A percentile compares a stretch with the other conserved stretches of the same genome.
phyloP scores from a whole-genome alignment of 2,888 invertebrate genomes.

The Pachycephus smyrnensis region DNA sequence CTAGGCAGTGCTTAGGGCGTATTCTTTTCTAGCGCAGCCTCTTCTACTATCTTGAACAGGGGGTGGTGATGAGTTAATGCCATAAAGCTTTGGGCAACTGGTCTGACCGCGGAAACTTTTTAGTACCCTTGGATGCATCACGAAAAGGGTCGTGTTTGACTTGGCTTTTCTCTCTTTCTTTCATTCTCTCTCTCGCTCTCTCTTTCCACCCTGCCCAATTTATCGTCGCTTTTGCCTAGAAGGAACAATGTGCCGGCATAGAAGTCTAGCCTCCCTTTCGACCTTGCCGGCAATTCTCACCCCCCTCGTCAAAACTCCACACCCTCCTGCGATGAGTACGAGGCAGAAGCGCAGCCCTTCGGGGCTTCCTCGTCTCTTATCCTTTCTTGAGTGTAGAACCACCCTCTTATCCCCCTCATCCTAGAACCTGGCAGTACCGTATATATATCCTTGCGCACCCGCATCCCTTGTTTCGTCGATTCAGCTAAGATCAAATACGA shows the following conservation, averaged over 20 bases:
- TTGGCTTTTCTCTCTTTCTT: background rate
- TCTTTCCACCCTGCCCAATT: background rate
- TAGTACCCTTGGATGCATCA: background rate
- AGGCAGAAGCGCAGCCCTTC: conserved; percentile 15
- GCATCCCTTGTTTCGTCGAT: conserved; percentile 43
- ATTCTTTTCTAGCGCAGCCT: background rate
- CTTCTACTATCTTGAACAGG: background rate
- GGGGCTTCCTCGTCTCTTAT: conserved; percentile 14
- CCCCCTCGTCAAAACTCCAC: background rate
- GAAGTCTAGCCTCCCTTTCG: background rate
- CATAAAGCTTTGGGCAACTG: background rate
- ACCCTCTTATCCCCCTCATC: conserved; percentile 7
- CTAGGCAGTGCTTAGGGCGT: background rate
- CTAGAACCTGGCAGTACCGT: conserved; percentile 6
- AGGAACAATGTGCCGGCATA: conserved; percentile 5
- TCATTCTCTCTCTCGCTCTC: background rate
- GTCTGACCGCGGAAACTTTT: background rate
- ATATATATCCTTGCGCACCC: conserved; percentile 29
- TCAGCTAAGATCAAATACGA: conserved; percentile 44
- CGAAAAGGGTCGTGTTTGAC: background rate
- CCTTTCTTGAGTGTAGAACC: conserved; percentile 5
- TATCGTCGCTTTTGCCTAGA: background rate
- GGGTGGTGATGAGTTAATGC: background rate
- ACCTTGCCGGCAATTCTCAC: background rate
- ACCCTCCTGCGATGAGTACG: background rate